Percentiles rank a stretch among this genome's conserved stretches.
Evolutionary conservation across 2,888 invertebrate genomes (phyloP).

Genomic region (Busseola fusca): DNA sequence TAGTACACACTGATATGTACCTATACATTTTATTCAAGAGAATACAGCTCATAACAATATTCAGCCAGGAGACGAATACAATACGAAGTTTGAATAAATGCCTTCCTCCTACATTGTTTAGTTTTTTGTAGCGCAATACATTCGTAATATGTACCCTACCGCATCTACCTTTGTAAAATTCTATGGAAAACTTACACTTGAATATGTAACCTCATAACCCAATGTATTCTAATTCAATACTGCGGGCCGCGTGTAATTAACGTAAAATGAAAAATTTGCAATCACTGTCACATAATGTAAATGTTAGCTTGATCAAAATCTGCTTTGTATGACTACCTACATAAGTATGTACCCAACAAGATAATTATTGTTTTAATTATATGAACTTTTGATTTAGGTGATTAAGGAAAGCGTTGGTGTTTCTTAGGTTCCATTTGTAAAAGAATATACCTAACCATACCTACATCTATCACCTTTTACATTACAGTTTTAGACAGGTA

Average conservation of each 20-base stretch:
- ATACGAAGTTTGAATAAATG: background rate
- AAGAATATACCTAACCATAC: background rate
- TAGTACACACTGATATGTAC: background rate
- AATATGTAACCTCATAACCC: background rate
- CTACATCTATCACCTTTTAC: background rate
- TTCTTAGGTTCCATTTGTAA: background rate
- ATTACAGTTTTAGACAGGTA: constrained; percentile 25
- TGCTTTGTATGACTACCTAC: background rate
- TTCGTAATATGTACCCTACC: background rate
- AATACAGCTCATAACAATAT: background rate
- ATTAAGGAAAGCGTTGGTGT: background rate
- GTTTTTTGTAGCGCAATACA: background rate
- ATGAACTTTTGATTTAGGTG: constrained; percentile 5
- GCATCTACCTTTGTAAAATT: background rate
- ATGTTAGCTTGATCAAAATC: constrained; percentile 12
- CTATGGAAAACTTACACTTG: background rate
- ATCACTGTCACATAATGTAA: constrained; percentile 14
- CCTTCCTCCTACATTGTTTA: background rate
- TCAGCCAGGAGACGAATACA: background rate
- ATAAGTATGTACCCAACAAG: background rate
- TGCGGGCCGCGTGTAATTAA: background rate
- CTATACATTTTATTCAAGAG: background rate
- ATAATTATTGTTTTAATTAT: constrained; percentile 8
- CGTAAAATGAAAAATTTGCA: background rate
- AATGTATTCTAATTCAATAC: background rate